phyloP scores from a whole-genome alignment of 2,113 vertebrate genomes.

The Python bivittatus region DNA sequence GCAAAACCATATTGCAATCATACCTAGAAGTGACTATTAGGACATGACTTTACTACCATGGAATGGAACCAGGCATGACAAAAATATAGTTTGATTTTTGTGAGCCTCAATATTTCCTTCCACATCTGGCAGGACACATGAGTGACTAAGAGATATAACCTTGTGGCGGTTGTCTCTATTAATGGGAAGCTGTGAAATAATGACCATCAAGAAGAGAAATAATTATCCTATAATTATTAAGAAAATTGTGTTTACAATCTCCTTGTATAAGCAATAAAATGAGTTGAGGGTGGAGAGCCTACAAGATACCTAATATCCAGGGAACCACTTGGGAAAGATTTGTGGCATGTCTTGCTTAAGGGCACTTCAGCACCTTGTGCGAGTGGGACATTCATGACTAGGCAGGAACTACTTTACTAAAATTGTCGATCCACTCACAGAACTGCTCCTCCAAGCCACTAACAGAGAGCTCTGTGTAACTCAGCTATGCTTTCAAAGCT shows the following conservation, averaged over 20 bases:
- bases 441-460: neutral
- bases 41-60: slow-evolving; percentile 34
- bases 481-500: slow-evolving; percentile 14
- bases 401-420: slow-evolving; percentile 1
- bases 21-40: slow-evolving; percentile 22
- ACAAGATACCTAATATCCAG: neutral
- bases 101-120: slow-evolving; percentile 13
- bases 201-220: slow-evolving; percentile 8
- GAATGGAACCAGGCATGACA: slow-evolving; percentile 51
- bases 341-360: slow-evolving; percentile 12
- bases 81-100: slow-evolving; percentile 42
- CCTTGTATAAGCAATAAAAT: neutral
- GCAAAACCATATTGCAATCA: slow-evolving; percentile 35
- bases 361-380: slow-evolving; percentile 3
- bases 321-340: slow-evolving; percentile 12
- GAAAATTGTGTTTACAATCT: slow-evolving; percentile 3
- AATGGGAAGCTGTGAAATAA: slow-evolving; percentile 25
- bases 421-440: neutral
- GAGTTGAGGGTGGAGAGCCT: neutral
- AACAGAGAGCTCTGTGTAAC: slow-evolving; percentile 1
- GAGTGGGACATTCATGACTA: slow-evolving; percentile 13
- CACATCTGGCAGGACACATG: slow-evolving; percentile 19
- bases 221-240: slow-evolving; percentile 15
- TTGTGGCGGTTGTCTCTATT: slow-evolving; percentile 16
- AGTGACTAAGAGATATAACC: slow-evolving; percentile 32